phyloP scores from a whole-genome alignment of 2,797 vertebrate species.

The Crypturellus tataupa region DNA sequence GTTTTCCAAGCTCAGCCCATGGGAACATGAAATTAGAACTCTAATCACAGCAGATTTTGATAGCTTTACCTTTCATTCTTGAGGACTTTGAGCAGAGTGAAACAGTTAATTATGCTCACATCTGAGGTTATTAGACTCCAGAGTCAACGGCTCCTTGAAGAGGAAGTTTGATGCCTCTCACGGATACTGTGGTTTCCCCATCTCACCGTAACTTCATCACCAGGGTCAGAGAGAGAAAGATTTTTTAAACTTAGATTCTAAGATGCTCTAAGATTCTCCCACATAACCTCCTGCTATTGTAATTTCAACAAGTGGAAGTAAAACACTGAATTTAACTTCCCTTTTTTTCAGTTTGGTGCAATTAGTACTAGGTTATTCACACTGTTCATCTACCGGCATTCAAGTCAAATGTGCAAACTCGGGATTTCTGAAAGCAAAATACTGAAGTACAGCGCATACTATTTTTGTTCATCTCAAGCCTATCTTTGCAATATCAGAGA shows the following conservation, averaged over 20 bases:
- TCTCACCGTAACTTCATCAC: not conserved
- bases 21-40: not conserved
- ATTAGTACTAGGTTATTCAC: not conserved
- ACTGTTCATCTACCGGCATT: not conserved
- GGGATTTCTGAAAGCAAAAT: not conserved
- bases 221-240: not conserved
- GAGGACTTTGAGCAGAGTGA: not conserved
- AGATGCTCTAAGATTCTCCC: not conserved
- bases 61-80: not conserved
- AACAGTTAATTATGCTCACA: not conserved
- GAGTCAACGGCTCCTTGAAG: not conserved
- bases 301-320: not conserved
- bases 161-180: not conserved
- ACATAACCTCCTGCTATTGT: not conserved
- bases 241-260: not conserved
- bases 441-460: not conserved
- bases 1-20: not conserved
- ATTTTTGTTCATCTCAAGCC: not conserved
- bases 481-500: not conserved
- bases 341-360: not conserved
- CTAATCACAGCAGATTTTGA: not conserved
- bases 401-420: not conserved
- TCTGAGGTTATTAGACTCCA: not conserved
- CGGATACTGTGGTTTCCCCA: not conserved
- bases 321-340: not conserved